Conservation (phyloP, 64 coral and sea anemone species). For the Dendronephthya gigantea region DNA sequence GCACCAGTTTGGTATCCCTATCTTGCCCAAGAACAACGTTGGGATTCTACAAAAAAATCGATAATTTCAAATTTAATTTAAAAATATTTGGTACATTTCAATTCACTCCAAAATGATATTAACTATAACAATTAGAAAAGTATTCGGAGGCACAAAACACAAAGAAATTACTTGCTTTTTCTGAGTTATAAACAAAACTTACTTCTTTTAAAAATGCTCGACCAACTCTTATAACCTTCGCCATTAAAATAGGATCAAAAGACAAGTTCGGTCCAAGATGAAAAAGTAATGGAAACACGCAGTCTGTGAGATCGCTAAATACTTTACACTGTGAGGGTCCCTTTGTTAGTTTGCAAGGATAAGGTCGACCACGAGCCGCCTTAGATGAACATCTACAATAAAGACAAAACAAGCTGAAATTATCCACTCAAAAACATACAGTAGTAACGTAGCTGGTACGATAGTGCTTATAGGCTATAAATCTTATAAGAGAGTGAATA, state of each 20-base stretch:
- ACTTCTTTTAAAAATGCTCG: constrained; percentile 97
- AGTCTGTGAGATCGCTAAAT: constrained; percentile 50
- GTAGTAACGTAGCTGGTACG: too few species aligned
- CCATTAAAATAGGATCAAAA: constrained; percentile 79
- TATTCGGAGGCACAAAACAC: too few species aligned
- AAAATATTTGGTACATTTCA: too few species aligned
- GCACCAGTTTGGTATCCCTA: not conserved
- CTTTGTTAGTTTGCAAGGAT: constrained; percentile 45
- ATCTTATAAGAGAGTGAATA: too few species aligned
- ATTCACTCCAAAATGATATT: too few species aligned
- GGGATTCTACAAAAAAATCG: not conserved
- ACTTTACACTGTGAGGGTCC: constrained; percentile 53
- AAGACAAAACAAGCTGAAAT: not conserved
- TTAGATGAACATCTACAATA: constrained; percentile 72
- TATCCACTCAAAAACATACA: not conserved
- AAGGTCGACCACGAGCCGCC: constrained; percentile 76
- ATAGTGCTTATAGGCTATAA: not conserved
- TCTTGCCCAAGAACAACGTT: not conserved
- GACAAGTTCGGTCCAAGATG: constrained; percentile 84
- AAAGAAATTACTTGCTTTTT: not conserved
- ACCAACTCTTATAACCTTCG: constrained; percentile 75
- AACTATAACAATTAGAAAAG: too few species aligned
- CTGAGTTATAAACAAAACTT: not conserved
- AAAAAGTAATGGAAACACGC: constrained; percentile 71
- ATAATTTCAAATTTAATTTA: not conserved